Evolutionary conservation across 2,888 invertebrate species (phyloP), one percentile per base, ranked within the genome.

Genomic region (Mythimna lalbum): DNA sequence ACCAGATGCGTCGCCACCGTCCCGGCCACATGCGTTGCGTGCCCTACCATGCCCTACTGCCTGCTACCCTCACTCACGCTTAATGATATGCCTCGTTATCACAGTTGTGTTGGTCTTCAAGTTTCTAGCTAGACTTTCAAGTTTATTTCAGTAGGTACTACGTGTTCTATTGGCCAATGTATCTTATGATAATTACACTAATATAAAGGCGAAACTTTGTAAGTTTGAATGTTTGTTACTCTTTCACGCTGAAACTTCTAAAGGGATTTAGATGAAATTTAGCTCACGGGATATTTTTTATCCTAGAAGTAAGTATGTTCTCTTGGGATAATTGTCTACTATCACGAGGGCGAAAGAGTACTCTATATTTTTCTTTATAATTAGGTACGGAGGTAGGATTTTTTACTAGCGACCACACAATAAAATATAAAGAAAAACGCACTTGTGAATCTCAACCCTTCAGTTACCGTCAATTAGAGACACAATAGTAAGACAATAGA

Each of bases 51-150:
- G 92, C 91, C 90, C 91, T 89, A 90, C 89, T 90, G 88, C 89
- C 86, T 89, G 90, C 92, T 92, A 93, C 94, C 94, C 94, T 93
- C 86, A 87, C 91, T 82, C 88, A 86, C 77, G 88, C 89, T 87
- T 91, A 92, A 94, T 94, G 92, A 95, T 94, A 95, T 92, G 92
- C 92, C 94, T 95, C 93, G 93, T 94, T 95, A 95, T 94, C 94
- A 91, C 89, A 82, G 85, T 89, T 83, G 83, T 81, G 79, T 84
- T 84, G 74, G 81, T 87, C 86, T 81, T 83, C 73, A 75, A 77
- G 82, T 84, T 57, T 57, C 59, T 50, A 43, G 17, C 61, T 50
- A 43, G 43, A 43, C 43, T 43, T 43, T 43, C 43, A 43, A 43
- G 43, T 43, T 43, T 43, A 17, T 43, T 43, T 17, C 43, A 17